phyloP scores from a whole-genome alignment of 1,140 invertebrate genomes.

The Carcinoscorpius rotundicauda region DNA sequence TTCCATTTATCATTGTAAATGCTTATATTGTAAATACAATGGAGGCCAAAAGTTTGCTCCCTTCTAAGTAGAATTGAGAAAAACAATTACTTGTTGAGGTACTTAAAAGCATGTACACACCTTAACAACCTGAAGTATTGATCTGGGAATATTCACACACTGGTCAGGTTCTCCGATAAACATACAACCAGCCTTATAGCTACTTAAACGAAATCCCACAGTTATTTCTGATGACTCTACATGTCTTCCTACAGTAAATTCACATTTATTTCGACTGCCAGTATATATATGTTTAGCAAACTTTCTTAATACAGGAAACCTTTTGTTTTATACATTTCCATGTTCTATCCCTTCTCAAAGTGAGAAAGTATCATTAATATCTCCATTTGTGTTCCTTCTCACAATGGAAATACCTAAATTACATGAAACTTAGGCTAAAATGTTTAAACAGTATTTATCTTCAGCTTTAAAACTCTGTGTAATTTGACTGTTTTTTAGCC shows the following conservation, averaged over 20 bases:
- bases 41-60: no score
- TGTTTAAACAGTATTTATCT: no score
- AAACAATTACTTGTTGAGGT: neutral
- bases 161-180: conserved; percentile 58
- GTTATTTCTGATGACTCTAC: conserved; percentile 52
- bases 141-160: conserved; percentile 60
- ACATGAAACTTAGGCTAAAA: no score
- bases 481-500: no score
- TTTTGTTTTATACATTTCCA: neutral
- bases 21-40: no score
- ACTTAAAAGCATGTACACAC: conserved; percentile 29
- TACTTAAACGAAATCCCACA: conserved; percentile 77
- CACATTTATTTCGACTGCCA: conserved; percentile 93
- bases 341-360: no score
- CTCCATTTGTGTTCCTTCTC: no score
- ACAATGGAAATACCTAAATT: no score
- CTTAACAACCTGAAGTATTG: conserved; percentile 59
- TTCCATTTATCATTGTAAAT: no score
- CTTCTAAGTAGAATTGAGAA: no score
- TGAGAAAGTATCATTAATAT: no score
- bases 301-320: neutral
- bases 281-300: neutral
- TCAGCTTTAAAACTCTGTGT: no score
- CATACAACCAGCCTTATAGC: conserved; percentile 68
- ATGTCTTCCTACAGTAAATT: conserved; percentile 75